Evolutionary conservation across 2,888 invertebrate genomes (phyloP).

Genomic region (Sphaerophoria rueppellii): DNA sequence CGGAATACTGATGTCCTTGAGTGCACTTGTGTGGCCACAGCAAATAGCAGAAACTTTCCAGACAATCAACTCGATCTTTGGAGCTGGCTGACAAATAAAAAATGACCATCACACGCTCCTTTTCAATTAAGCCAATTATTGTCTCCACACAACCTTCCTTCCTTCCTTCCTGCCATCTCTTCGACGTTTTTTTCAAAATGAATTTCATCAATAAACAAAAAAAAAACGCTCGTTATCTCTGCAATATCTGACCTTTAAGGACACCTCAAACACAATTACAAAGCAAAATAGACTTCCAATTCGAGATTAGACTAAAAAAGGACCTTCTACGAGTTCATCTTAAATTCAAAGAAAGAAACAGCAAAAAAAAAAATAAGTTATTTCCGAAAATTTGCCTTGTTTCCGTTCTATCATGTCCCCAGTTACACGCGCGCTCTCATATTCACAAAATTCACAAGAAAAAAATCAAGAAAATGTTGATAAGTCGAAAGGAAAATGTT

Average conservation of each 20-base stretch:
- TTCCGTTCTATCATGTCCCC: constrained; percentile 25
- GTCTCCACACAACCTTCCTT: not conserved
- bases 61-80: not conserved
- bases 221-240: constrained; percentile 18
- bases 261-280: not conserved
- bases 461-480: not conserved
- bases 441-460: too few relatives aligned
- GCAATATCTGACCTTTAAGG: constrained; percentile 10
- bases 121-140: constrained; percentile 26
- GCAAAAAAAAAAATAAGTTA: not conserved
- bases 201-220: not conserved
- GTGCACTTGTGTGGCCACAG: constrained; percentile 7
- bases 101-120: not conserved
- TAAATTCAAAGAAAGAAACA: not conserved
- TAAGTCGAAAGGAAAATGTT: not conserved
- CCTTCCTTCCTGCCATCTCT: not conserved
- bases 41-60: not conserved
- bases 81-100: not conserved
- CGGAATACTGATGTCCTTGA: constrained; percentile 24
- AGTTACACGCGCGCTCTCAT: not conserved
- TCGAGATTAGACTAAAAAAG: not conserved
- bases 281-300: constrained; percentile 20
- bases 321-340: not conserved
- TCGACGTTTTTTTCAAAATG: not conserved
- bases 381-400: constrained; percentile 24